Evolutionary conservation across 1,140 invertebrate species (phyloP), one percentile per base, ranked within the genome.

Genomic region (Orussus abietinus): DNA sequence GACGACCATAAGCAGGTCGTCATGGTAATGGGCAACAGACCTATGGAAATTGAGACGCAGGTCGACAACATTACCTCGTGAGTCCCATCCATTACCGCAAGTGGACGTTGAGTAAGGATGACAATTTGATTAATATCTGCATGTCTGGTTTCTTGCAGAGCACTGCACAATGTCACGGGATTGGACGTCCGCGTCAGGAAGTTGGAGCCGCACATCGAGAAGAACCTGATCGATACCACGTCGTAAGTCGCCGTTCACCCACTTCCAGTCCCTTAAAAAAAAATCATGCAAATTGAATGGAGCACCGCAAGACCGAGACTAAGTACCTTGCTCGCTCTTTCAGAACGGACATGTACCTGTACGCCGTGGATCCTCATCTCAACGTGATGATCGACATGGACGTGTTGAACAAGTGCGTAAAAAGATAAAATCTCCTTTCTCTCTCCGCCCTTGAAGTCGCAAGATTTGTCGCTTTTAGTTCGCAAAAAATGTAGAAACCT

Each of bases 261-360:
- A 26, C 20, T 15, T 10, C 13, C 10, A 14, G 14, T 38, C 9
- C 40, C 28, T 11, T 28, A 21, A n/a, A n/a, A n/a, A n/a, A n/a
- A n/a, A n/a, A n/a, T 30, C 22, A 25, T 18, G 15, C 12, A 25
- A 28, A 35, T 29, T 25, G 12, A 32, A 34, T n/a, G n/a, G n/a
- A n/a, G n/a, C n/a, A n/a, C n/a, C n/a, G n/a, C n/a, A n/a, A n/a
- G n/a, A n/a, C n/a, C n/a, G n/a, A n/a, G n/a, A n/a, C n/a, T n/a
- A n/a, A n/a, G n/a, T n/a, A 26, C 21, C 47, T 49, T 48, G 33
- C 44, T 37, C 40, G 30, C 21, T 31, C 43, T 81, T 81, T 51
- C 66, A 90, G 87, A 15, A 90, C 88, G 17, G 87, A 92, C 51
- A 76, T 90, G 68, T 90, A 88, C 47, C 74, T 91, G 21, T 91